Evolutionary conservation across 2,113 vertebrate genomes (phyloP), one percentile per base, ranked within the genome.

Genomic region (Eclectus roratus): DNA sequence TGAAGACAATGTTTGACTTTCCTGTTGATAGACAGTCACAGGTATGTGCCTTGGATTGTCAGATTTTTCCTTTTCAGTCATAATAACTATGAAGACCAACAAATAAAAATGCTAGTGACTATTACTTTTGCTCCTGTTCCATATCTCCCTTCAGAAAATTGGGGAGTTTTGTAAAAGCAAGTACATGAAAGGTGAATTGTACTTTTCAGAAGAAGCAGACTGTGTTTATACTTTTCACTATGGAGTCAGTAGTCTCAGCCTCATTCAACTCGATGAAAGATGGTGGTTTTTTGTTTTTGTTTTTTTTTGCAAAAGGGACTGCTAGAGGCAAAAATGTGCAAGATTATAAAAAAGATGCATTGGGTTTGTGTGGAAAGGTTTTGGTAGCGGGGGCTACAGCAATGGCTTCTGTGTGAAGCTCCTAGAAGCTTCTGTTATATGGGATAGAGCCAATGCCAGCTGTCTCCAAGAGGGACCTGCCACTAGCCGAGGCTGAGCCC

Each of bases 211-310:
- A 82, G 68, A 21, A 93, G 71, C 89, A 96, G 71, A 95, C 50
- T 19, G 69, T 90, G 79, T 95, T 94, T 96, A 80, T 90, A 24
- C 82, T 90, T 49, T 68, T 96, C 46, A 17, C 76, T 86, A 86
- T 64, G 91, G 81, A 93, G 82, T 93, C 89, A 93, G 91, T 83
- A 83, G 77, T 91, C 77, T 91, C 55, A 27, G 96, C 93, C 72
- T 94, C 74, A 31, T 74, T 95, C n/a, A 70, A 58, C 33, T 91
- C 39, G 39, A 56, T 90, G 74, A 77, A 95, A 93, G 50, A 69
- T 94, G 63, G 56, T 89, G 46, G 44, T 20, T 46, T 95, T 95
- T 56, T 33, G 17, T 5, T 8, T 8, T 33, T 29, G 43, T 31
- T 55, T 20, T 6, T 21, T 64, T 97, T 89, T 97, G 79, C 64